phyloP scores from a whole-genome alignment of 2,888 invertebrate species.

The Troilus luridus region DNA sequence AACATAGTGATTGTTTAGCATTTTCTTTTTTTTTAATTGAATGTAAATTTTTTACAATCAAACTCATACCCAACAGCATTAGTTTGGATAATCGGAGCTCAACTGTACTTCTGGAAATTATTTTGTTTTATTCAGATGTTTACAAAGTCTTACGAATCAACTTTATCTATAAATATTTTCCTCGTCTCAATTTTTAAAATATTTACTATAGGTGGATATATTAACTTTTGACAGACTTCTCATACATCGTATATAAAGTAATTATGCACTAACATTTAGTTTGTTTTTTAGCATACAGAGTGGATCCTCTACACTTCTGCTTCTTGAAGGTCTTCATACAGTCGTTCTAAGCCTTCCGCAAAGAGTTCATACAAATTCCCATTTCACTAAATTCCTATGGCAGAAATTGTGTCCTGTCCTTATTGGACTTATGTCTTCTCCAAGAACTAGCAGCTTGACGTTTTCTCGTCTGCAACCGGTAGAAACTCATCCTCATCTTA shows the following conservation, averaged over 20 bases:
- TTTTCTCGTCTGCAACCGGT: conserved; percentile 71
- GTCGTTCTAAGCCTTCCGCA: conserved; percentile 87
- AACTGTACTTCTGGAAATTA: no score
- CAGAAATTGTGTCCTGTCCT: conserved; percentile 93
- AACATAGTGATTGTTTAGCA: no score
- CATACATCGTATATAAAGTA: background rate
- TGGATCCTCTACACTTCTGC: conserved; percentile 79
- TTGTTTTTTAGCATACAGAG: conserved; percentile 70
- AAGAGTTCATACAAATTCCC: conserved; percentile 85
- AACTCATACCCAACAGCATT: no score
- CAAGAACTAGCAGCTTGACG: conserved; percentile 85
- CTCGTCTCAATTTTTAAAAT: no score
- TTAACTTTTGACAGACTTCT: no score
- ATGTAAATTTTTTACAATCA: no score
- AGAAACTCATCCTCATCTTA: conserved; percentile 82
- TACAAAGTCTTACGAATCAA: no score
- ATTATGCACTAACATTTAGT: background rate
- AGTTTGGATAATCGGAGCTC: no score
- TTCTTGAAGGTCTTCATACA: conserved; percentile 89
- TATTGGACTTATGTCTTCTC: conserved; percentile 89
- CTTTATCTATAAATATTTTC: no score
- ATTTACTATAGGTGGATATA: no score
- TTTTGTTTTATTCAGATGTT: no score
- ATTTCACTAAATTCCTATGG: conserved; percentile 92
- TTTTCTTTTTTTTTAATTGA: no score